Conservation (phyloP, 1,140 invertebrate genomes). For the Drosophila bipectinata region DNA sequence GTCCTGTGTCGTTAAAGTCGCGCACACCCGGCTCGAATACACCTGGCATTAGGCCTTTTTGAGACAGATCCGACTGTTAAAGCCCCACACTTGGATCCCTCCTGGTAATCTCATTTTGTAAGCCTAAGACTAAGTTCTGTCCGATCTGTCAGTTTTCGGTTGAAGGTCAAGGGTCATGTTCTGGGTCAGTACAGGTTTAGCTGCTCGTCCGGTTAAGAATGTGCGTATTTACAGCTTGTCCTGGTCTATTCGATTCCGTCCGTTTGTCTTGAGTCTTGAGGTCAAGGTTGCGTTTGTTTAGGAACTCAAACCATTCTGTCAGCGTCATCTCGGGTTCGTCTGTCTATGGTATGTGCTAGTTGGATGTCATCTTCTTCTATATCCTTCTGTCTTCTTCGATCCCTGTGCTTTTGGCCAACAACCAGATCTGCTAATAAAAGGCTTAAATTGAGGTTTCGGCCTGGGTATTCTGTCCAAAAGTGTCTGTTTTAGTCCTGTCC, state of each 20-base stretch:
- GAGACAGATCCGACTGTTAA: slow-evolving; percentile 3
- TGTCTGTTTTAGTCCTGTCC: not conserved
- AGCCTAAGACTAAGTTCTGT: slow-evolving; percentile 49
- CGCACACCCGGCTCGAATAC: slow-evolving; percentile 3
- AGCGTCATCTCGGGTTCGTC: slow-evolving; percentile 31
- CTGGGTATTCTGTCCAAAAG: not conserved
- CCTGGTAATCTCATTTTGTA: slow-evolving; percentile 53
- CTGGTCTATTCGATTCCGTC: slow-evolving; percentile 2
- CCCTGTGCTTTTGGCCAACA: slow-evolving; percentile 11
- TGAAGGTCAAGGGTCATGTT: not conserved
- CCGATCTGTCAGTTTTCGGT: slow-evolving; percentile 20
- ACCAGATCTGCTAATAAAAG: slow-evolving; percentile 6
- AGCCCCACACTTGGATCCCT: slow-evolving; percentile 1
- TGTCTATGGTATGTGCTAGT: slow-evolving; percentile 20
- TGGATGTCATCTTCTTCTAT: not conserved
- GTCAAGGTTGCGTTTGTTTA: slow-evolving; percentile 63
- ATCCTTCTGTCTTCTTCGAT: not conserved
- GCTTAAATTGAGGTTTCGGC: slow-evolving; percentile 6
- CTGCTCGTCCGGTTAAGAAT: slow-evolving; percentile 40
- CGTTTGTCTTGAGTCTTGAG: slow-evolving; percentile 40
- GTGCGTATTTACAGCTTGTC: slow-evolving; percentile 76
- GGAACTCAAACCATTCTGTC: slow-evolving; percentile 80
- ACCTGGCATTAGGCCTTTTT: not conserved
- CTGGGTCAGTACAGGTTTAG: slow-evolving; percentile 19
- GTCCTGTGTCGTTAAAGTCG: not conserved